Base-by-base conservation (phyloP, 2,888 invertebrate species). In the Cistogaster globosa region DNA sequence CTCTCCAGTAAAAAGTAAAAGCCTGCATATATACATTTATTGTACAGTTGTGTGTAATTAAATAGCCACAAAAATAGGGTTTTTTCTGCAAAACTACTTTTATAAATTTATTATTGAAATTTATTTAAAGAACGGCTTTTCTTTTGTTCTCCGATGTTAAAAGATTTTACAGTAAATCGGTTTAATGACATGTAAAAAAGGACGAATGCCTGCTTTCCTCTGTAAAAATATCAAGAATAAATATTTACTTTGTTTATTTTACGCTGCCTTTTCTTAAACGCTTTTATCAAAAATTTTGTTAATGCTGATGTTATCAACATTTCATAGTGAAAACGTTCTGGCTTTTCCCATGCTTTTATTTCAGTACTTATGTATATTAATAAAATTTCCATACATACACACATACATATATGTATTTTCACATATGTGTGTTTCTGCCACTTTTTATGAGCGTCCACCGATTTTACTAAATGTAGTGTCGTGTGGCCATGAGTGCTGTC, bases 101-200 rank as follows among this genome's bases (percentile, higher is more conserved):
- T 5, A 32, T 5, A 32, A 7, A 8, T 5, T 32, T 32, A 7
- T 32, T 18, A 1, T 3, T 32, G 9, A 11, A 2, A 60, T 36
- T 36, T 36, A 36, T 36, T 60, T 36, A 53, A 6, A 53, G 3
- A 18, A 7, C 5, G 53, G 77, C 68, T 77, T 9, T 9, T 9
- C 3, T 20, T 58, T 2, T 42, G 16, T 0, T 0, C 67, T 5
- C 6, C 3, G 4, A 14, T 80, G 42, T 48, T 20, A 12, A 7
- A 36, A 63, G 42, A 62, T 9, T 60, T 63, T 45, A 6, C 22
- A 60, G 22, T 53, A 84, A 79, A 88, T 80, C 88, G 88, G 91
- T 90, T 91, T 89, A 92, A 92, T 92, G 92, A 91, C 90, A 91
- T 91, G 92, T 91, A 92, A 92, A 92, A 91, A 90, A 88, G 89